Base-by-base conservation (phyloP, 2,113 vertebrate genomes). In the Meles meles region DNA sequence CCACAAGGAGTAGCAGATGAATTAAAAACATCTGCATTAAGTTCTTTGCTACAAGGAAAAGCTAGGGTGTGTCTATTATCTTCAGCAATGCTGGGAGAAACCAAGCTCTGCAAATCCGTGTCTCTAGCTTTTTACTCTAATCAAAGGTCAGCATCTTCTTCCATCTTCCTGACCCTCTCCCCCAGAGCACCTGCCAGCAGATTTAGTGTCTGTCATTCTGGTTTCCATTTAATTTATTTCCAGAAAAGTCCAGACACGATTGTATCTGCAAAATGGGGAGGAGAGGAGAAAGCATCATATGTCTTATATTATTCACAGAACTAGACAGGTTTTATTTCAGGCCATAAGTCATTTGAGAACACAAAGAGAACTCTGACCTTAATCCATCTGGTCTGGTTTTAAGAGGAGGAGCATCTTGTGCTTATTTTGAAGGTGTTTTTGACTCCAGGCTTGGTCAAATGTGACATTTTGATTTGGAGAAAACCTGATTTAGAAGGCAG, bases 161-260 rank as follows among this genome's bases (percentile, higher is more conserved):
- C 21, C 31, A 17, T 3, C 57, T 18, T 23, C 37, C 37, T 47
- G 47, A 44, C 20, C 55, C 74, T 25, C 20, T n/a, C 20, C 39
- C 77, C 15, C 20, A 52, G 23, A 77, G 23, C 67, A 57, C 11
- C 11, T 47, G 14, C 29, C 55, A 81, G 49, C 29, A 88, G 71
- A 69, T 85, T 76, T 20, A 76, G 3, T 55, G 37, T 13, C 67
- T 92, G 59, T 57, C 49, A 25, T 88, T 76, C 72, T 47, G 42
- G n/a, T 49, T 52, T 94, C 79, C 59, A 29, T 47, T 85, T 69
- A 74, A 95, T 77, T 95, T 94, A 57, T 90, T 96, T 87, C 59
- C 14, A 65, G 93, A 57, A 95, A 92, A 71, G 14, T 42, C 49
- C 91, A 94, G 74, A 34, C 21, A 31, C 1, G 7, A 84, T 92